Evolutionary conservation across 2,888 invertebrate species (phyloP).

Genomic region (Heliconius charithonia): DNA sequence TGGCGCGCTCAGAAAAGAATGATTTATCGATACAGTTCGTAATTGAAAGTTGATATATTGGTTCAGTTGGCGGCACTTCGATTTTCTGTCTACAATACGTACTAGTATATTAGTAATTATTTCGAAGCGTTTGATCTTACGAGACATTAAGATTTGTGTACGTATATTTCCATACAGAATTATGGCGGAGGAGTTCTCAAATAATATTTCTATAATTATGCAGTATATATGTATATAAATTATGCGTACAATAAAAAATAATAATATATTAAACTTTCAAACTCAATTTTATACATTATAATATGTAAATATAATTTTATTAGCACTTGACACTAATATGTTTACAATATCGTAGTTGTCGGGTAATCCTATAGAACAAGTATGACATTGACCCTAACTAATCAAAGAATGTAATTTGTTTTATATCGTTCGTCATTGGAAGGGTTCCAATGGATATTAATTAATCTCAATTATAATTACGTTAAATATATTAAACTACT

Average conservation of each 20-base stretch:
- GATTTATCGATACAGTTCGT: constrained; percentile 7
- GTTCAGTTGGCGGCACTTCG: constrained; percentile 20
- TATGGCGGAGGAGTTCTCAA: background rate
- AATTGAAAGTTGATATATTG: constrained; percentile 21
- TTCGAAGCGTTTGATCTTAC: background rate
- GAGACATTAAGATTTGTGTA: constrained; percentile 7
- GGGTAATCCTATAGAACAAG: background rate
- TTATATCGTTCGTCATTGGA: background rate
- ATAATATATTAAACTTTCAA: too few relatives aligned
- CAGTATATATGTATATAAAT: too few relatives aligned
- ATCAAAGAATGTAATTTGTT: background rate
- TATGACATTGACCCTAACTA: background rate
- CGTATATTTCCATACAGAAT: background rate
- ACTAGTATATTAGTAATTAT: constrained; percentile 1
- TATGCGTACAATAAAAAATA: too few relatives aligned
- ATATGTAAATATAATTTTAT: background rate
- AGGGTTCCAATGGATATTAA: background rate
- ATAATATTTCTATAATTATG: too few relatives aligned
- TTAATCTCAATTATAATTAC: background rate
- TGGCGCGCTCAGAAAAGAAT: background rate
- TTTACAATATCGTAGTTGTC: background rate
- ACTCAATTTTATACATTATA: too few relatives aligned
- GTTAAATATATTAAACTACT: background rate
- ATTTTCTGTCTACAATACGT: background rate
- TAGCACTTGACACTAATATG: background rate